Base-by-base conservation (phyloP, 2,888 invertebrate genomes). In the Drosophila sordidula region DNA sequence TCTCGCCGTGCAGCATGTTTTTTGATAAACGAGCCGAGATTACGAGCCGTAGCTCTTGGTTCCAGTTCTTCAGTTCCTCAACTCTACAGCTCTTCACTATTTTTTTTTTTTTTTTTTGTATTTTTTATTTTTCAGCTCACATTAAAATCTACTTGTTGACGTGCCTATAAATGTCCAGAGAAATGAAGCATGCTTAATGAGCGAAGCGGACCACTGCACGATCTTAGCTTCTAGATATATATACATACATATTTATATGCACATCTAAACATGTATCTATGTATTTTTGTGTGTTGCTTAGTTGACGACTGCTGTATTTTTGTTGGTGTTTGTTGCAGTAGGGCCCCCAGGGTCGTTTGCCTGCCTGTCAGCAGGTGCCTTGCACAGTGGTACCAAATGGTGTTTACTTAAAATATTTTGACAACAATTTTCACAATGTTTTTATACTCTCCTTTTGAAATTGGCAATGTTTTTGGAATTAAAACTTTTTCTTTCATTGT, bases 121-220 rank as follows among this genome's bases (percentile, higher is more conserved):
- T 29, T 52, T 32, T 38, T 50, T 16, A 25, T 39, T 51, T 41
- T 41, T 9, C 22, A 44, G 16, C 46, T 45, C 62, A 63, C 62
- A 63, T 59, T 78, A 67, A 68, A 70, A 46, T 52, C 69, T 50
- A 72, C 67, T 75, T 82, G 71, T 70, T 87, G 88, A 85, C 72
- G 86, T 59, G 68, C 64, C 73, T 78, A 85, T 81, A 81, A 82
- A 85, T 69, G 82, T 81, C 70, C 66, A 70, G 49, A 71, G 75
- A 85, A 87, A 85, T 87, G 70, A 81, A 84, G 72, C 86, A 75
- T 85, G 82, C 82, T 85, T 85, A 78, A 78, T 81, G 75, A 85
- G 70, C 70, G 78, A 67, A 70, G 70, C 68, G 51, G 66, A 68
- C 50, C 68, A 51, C 56, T 44, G 67, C 74, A 74, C 68, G 63